Evolutionary conservation across 2,113 vertebrate genomes (phyloP), one percentile per base, ranked within the genome.

Genomic region (Peromyscus polionotus): DNA sequence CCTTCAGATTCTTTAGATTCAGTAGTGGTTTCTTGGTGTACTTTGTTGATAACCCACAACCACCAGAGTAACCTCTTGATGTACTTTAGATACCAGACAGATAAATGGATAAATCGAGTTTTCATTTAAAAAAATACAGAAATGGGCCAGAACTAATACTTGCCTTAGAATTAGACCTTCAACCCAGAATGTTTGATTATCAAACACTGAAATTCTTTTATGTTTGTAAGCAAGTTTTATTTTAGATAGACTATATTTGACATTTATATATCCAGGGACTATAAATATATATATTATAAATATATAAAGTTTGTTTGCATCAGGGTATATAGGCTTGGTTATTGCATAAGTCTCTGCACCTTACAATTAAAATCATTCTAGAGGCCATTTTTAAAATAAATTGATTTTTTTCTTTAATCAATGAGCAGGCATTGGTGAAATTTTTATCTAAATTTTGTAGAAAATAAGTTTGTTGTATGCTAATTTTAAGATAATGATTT

Each of bases 401-500:
- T 84, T 36, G 67, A 33, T 68, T 68, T 33, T 68, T 68, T 80
- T 94, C 26, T 95, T 8, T 75, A 76, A 7, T 87, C 48, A 75
- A 5, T 95, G 13, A 42, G 20, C 16, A 65, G 57, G 3, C n/a
- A 85, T 93, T 96, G 12, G 5, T 85, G 54, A 75, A 75, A 72
- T 84, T 94, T 92, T 90, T 73, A 51, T 92, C 36, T 95, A 70
- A 96, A 93, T 48, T 96, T 86, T 92, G 4, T n/a, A 57, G 42
- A 31, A 93, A 81, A 28, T 89, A 88, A 80, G 33, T 91, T 48
- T 95, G 9, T 91, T 92, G 1, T 76, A 70, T 95, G 67, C 75
- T 92, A 19, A 95, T 87, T 96, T 96, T 24, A 88, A 36, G 91
- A 90, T 51, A 91, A 79, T 93, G 61, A 89, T 48, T n/a, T 96